A percentile compares a stretch with the other conserved stretches of the same genome.
phyloP scores from a whole-genome alignment of 2,113 vertebrate species.

The Silurus asotus region DNA sequence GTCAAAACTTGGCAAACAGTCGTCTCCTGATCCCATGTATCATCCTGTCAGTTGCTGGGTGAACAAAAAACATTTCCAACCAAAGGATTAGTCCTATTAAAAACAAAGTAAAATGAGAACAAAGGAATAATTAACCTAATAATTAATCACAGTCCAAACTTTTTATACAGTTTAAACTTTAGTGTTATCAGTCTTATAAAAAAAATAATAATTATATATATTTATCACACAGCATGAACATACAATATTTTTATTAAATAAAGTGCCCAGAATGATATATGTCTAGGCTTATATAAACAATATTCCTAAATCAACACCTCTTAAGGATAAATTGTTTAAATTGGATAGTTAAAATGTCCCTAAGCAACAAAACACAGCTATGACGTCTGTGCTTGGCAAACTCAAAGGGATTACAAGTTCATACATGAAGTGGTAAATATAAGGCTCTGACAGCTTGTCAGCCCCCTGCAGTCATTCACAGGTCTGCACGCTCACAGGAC shows the following conservation, averaged over 20 bases:
- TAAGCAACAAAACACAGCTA: constrained; percentile 56
- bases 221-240: neutral
- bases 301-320: constrained; percentile 66
- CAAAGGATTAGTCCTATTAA: neutral
- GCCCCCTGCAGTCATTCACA: constrained; percentile 59
- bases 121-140: neutral
- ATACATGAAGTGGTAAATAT: constrained; percentile 62
- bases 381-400: constrained; percentile 63
- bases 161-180: neutral
- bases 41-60: constrained; percentile 7
- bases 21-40: neutral
- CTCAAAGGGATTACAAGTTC: constrained; percentile 67
- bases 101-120: neutral
- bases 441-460: constrained; percentile 64
- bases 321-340: constrained; percentile 59
- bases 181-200: neutral
- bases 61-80: constrained; percentile 7
- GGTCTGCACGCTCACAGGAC: constrained; percentile 38
- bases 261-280: constrained; percentile 57
- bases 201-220: no score
- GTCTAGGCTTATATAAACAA: constrained; percentile 61
- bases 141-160: neutral
- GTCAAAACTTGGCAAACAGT: constrained; percentile 13
- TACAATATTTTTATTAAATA: neutral
- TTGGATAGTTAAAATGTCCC: constrained; percentile 59